Evolutionary conservation across 2,113 vertebrate species (phyloP).

Genomic region (Shinisaurus crocodilurus): DNA sequence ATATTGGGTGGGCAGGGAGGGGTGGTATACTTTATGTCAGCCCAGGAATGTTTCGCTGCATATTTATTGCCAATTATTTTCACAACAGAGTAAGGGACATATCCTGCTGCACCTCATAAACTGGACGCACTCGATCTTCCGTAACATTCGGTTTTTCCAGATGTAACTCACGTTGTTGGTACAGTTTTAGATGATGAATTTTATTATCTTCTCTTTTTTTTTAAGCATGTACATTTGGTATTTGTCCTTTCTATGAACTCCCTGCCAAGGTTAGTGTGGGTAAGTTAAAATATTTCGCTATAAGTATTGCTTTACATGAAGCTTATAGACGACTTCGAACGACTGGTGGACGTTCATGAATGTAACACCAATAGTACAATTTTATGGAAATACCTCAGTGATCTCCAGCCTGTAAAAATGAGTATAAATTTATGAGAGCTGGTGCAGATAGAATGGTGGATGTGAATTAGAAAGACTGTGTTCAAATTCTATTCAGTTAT

Average conservation of each 20-base stretch:
- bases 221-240: constrained; percentile 37
- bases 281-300: constrained; percentile 41
- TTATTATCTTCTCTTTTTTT: constrained; percentile 33
- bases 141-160: constrained; percentile 41
- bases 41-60: constrained; percentile 45
- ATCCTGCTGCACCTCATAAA: constrained; percentile 69
- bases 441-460: not conserved
- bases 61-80: constrained; percentile 59
- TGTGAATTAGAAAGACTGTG: not conserved
- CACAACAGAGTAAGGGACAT: constrained; percentile 43
- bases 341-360: constrained; percentile 12
- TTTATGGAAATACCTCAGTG: constrained; percentile 23
- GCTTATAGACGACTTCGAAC: constrained; percentile 7
- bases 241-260: constrained; percentile 59
- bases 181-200: constrained; percentile 10
- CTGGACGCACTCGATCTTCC: constrained; percentile 51
- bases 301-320: constrained; percentile 19
- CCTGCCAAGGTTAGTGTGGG: constrained; percentile 32
- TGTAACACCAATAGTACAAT: constrained; percentile 29
- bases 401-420: not conserved
- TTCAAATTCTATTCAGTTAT: not conserved
- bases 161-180: constrained; percentile 32
- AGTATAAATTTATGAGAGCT: not conserved
- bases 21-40: constrained; percentile 36
- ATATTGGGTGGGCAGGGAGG: not conserved